A percentile compares a stretch with the other conserved stretches of the same genome.
phyloP scores from a whole-genome alignment of 2,888 invertebrate species.

The Mesorhabditis sp. region DNA sequence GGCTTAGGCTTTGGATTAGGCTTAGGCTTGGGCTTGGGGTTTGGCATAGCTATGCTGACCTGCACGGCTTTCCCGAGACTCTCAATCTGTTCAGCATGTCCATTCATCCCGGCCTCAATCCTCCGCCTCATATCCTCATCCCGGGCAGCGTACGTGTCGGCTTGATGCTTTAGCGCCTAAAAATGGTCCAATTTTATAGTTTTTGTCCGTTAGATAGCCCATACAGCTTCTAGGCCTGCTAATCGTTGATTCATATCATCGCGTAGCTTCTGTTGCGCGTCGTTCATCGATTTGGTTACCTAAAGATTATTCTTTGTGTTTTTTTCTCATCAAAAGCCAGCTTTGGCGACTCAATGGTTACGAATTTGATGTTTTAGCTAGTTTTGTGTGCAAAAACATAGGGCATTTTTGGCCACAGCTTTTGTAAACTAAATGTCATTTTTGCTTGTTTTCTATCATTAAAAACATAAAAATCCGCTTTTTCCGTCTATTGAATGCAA shows the following conservation, averaged over 20 bases:
- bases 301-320: slow-evolving; percentile 9
- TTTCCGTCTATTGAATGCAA: too few relatives aligned
- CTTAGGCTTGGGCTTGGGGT: too few relatives aligned
- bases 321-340: too few relatives aligned
- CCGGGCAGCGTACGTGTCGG: slow-evolving; percentile 31
- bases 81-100: slow-evolving; percentile 35
- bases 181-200: not conserved
- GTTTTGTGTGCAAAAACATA: too few relatives aligned
- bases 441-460: too few relatives aligned
- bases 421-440: too few relatives aligned
- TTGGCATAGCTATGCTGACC: slow-evolving; percentile 9
- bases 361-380: too few relatives aligned
- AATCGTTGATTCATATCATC: slow-evolving; percentile 40
- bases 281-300: slow-evolving; percentile 42
- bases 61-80: slow-evolving; percentile 28
- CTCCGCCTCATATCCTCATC: slow-evolving; percentile 37
- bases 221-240: slow-evolving; percentile 29
- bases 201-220: not conserved
- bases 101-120: slow-evolving; percentile 31
- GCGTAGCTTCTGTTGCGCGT: slow-evolving; percentile 39
- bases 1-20: too few relatives aligned
- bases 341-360: not conserved
- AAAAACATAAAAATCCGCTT: too few relatives aligned
- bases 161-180: slow-evolving; percentile 42
- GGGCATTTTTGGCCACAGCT: too few relatives aligned